Base-by-base conservation (phyloP, 2,113 vertebrate species). In the Datnioides undecimradiatus region DNA sequence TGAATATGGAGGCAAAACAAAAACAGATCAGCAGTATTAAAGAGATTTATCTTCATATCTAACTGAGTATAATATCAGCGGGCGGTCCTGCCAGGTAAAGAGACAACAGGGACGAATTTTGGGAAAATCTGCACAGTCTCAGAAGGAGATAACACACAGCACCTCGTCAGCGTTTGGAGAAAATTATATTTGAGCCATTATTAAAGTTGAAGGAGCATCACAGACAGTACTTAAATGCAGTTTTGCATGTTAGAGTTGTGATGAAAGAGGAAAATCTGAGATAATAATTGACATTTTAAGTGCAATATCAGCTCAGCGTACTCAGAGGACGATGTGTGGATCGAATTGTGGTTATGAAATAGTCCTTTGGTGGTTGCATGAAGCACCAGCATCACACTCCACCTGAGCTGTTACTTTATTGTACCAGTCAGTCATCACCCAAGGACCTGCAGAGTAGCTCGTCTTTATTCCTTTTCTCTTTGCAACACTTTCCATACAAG, bases 41-140 rank as follows among this genome's bases (percentile, higher is more conserved):
- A 86, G 49, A 11, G 17, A 43, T 64, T 71, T 48, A 54, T 79
- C 87, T 81, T 70, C 70, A 55, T 70, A 23, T 34, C 19, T 34
- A 23, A 27, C 16, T 3, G 2, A 29, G 25, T 29, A 25, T 38
- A 58, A 60, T 27, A 38, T 64, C 27, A 2, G 27, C n/a, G 4
- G 6, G 17, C 41, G 23, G 60, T n/a, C 60, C 48, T n/a, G 8
- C 25, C 45, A 31, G 33, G 17, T 57, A 51, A 45, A 1, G 17
- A 67, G 67, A 43, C 77, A 9, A 29, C 19, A 31, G 45, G 58
- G 69, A 64, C 13, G 31, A 17, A 40, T 60, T 51, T 40, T 9
- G 34, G 31, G 12, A 55, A 21, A 9, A 64, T 29, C 29, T 27
- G 41, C 23, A 16, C 2, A 5, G 38, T 36, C 46, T 13, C 23